phyloP scores from a whole-genome alignment of 2,113 vertebrate species.

The Benitochromis conjunctus region DNA sequence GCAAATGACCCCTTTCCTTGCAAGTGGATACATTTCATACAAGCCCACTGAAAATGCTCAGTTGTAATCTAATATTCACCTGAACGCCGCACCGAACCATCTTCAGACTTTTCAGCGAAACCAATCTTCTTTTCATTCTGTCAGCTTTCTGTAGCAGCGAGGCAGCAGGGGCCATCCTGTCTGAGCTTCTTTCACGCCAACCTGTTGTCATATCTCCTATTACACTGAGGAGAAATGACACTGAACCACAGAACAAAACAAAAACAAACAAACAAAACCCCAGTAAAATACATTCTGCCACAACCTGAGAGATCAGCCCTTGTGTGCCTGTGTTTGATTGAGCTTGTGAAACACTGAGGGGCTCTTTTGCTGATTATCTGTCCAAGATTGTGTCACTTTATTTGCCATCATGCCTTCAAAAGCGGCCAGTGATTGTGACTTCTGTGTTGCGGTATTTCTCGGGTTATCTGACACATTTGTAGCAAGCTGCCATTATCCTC shows the following conservation, averaged over 20 bases:
- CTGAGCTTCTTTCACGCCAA: not conserved
- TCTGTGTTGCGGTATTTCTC: not conserved
- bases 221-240: not conserved
- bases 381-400: slow-evolving; percentile 30
- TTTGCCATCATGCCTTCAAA: slow-evolving; percentile 5
- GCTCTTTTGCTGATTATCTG: slow-evolving; percentile 32
- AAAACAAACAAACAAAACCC: not conserved
- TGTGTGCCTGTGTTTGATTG: not conserved
- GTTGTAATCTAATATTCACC: slow-evolving; percentile 3
- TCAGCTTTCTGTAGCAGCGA: not conserved
- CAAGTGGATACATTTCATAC: not conserved
- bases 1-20: not conserved
- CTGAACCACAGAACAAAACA: not conserved
- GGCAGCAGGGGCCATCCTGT: not conserved
- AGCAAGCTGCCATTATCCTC: not conserved
- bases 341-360: not conserved
- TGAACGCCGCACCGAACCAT: not conserved
- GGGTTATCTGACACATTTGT: not conserved
- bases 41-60: not conserved
- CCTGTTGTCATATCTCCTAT: slow-evolving; percentile 11
- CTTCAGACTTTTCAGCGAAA: not conserved
- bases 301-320: not conserved
- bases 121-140: slow-evolving; percentile 13
- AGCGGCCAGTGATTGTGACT: not conserved
- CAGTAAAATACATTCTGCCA: not conserved